Conservation (phyloP, 2,888 invertebrate genomes). For the Toxonevra muliebris region DNA sequence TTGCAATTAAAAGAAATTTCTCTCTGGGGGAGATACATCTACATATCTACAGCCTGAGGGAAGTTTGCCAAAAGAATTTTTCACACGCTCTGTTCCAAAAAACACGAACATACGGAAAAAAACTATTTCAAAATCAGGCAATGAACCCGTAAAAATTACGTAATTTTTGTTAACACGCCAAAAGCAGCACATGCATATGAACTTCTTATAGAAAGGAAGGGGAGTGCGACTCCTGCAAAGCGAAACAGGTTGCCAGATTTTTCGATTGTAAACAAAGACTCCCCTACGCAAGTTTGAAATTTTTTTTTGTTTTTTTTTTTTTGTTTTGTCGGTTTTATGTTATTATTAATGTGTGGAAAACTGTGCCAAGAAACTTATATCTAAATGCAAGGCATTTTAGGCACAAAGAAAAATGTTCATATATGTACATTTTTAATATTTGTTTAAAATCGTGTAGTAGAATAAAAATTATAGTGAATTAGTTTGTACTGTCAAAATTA, state of each 20-base stretch:
- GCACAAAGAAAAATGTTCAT: neutral
- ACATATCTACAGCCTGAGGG: neutral
- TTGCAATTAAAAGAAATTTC: no score
- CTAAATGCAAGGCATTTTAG: neutral
- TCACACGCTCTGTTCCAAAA: constrained; percentile 3
- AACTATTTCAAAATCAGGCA: neutral
- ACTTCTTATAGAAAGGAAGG: neutral
- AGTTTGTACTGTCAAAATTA: no score
- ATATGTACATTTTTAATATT: neutral
- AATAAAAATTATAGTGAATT: no score
- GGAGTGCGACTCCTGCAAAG: neutral
- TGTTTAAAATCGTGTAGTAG: no score
- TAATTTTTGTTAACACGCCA: neutral
- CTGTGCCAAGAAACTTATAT: neutral
- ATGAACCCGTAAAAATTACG: constrained; percentile 5
- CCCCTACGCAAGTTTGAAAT: constrained; percentile 1
- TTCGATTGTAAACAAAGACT: neutral
- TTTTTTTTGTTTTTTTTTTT: no score
- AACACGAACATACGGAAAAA: neutral
- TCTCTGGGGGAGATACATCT: no score
- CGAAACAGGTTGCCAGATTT: neutral
- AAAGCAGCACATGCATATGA: neutral
- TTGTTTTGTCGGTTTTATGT: neutral
- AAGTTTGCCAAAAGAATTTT: neutral
- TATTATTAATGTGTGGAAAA: neutral